phyloP scores from a whole-genome alignment of 2,888 invertebrate genomes.

The Nymphalis polychloros region DNA sequence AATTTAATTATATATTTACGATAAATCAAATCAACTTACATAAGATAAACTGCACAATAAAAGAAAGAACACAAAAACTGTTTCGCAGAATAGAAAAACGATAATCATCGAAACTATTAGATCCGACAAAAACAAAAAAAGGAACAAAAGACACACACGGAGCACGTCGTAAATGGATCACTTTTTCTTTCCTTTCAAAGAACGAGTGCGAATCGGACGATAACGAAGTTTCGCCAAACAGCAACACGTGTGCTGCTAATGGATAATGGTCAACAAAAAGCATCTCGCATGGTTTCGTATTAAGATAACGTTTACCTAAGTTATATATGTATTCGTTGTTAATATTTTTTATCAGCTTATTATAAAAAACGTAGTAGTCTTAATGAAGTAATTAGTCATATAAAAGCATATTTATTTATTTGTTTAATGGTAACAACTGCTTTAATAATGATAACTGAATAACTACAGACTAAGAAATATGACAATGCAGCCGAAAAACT shows the following conservation, averaged over 20 bases:
- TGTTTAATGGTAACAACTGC: no score
- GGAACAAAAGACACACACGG: neutral
- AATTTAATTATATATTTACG: no score
- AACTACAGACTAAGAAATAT: no score
- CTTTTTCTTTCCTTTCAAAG: slow-evolving; percentile 11
- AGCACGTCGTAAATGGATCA: slow-evolving; percentile 10
- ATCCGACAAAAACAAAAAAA: neutral
- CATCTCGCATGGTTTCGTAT: neutral
- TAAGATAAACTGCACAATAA: neutral
- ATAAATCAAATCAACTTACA: neutral
- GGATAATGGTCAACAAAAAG: slow-evolving; percentile 14
- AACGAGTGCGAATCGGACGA: slow-evolving; percentile 5
- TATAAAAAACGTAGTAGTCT: no score
- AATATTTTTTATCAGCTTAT: no score
- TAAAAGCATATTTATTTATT: no score
- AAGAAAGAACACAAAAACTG: neutral
- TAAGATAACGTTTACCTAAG: neutral
- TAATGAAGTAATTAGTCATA: no score
- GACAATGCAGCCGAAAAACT: no score
- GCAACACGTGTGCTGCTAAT: slow-evolving; percentile 6
- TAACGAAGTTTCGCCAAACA: slow-evolving; percentile 10
- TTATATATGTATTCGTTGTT: no score
- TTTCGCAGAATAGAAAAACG: neutral
- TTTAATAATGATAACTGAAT: no score
- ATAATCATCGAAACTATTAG: neutral